These are phyloP conservation scores for Enteromius viviparus DNA, from an alignment of 2,797 vertebrate genomes.

Conservation along the genomic window DNA sequence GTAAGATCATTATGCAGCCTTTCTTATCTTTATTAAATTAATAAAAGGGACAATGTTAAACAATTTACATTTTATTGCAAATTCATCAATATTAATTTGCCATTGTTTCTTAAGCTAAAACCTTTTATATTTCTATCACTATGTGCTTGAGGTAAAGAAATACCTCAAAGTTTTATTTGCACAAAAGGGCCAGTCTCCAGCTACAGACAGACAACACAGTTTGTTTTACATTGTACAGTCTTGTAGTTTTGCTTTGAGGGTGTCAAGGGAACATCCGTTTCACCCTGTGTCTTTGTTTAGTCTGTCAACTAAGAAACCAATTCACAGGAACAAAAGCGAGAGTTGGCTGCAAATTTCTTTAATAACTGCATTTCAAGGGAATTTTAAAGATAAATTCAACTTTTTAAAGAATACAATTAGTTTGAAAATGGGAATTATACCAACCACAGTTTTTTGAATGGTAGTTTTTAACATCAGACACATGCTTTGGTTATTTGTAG, in stretches of 20 bases:
- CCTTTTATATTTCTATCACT: not conserved
- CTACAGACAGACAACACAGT: not conserved
- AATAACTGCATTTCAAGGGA: not conserved
- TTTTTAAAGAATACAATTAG: too few species aligned
- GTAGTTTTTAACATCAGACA: not conserved
- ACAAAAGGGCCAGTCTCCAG: not conserved
- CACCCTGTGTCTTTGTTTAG: slow-evolving; percentile 13
- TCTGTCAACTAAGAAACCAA: not conserved
- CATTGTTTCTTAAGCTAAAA: not conserved
- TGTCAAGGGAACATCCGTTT: not conserved
- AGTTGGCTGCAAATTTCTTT: not conserved
- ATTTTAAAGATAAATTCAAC: not conserved
- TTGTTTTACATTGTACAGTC: not conserved
- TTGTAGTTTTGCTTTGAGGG: not conserved
- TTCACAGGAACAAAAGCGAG: not conserved
- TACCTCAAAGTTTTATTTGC: not conserved
- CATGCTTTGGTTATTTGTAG: not conserved
- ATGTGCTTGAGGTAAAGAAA: not conserved
- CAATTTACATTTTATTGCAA: not conserved
- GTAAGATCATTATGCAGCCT: slow-evolving; percentile 49
- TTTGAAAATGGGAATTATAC: too few species aligned
- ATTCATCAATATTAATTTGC: not conserved
- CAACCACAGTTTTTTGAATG: not conserved
- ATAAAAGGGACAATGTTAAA: not conserved
- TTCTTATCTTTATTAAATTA: not conserved